These are phyloP conservation scores for Eurytoma adleriae DNA, from an alignment of 2,888 invertebrate genomes.

Conservation along the genomic window DNA sequence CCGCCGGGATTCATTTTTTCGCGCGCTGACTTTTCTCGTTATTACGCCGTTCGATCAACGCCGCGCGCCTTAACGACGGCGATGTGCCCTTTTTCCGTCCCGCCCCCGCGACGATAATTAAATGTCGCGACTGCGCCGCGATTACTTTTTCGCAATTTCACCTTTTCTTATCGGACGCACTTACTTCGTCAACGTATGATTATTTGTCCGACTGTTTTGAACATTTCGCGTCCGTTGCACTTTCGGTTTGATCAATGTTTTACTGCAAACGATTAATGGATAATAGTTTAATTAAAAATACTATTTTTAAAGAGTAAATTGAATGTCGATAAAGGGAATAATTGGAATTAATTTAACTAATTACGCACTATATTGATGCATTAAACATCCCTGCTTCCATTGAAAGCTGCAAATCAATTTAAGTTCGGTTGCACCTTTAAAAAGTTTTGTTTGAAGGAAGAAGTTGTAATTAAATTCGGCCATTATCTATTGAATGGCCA, in stretches of 20 bases:
- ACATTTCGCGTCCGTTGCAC: too few relatives aligned
- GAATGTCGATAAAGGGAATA: too few relatives aligned
- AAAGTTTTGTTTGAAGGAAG: not conserved
- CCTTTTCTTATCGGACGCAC: not conserved
- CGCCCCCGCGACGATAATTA: not conserved
- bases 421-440: not conserved
- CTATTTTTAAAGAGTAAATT: too few relatives aligned
- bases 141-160: not conserved
- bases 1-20: conserved; percentile 33
- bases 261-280: too few relatives aligned
- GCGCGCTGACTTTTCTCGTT: conserved; percentile 52
- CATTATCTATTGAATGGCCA: conserved; percentile 18
- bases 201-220: not conserved
- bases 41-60: not conserved
- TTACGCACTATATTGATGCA: too few relatives aligned
- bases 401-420: too few relatives aligned
- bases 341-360: too few relatives aligned
- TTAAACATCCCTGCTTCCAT: too few relatives aligned
- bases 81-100: not conserved
- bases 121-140: not conserved
- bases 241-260: too few relatives aligned
- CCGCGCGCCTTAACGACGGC: not conserved
- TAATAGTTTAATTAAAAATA: too few relatives aligned
- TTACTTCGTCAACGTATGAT: not conserved
- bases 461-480: conserved; percentile 11